phyloP scores from a whole-genome alignment of 1,140 invertebrate species.

The Pissodes strobi region DNA sequence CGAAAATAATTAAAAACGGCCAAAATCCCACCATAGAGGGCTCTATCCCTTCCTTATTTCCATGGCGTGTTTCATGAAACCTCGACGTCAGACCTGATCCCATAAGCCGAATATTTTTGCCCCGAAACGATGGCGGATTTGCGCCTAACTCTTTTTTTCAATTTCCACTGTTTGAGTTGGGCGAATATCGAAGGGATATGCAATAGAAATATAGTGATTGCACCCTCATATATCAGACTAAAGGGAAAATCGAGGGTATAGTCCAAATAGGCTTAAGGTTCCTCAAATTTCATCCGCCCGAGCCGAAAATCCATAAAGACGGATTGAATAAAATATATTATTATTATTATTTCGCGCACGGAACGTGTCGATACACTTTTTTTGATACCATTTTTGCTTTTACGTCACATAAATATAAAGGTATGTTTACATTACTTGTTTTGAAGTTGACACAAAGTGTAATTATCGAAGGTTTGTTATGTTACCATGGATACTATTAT shows the following conservation, averaged over 20 bases:
- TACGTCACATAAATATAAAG: too few relatives aligned
- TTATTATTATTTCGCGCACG: too few relatives aligned
- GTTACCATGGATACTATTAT: too few relatives aligned
- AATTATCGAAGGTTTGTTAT: too few relatives aligned
- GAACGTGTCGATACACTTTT: too few relatives aligned
- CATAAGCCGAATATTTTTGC: constrained; percentile 21
- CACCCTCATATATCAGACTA: constrained; percentile 17
- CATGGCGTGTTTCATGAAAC: too few relatives aligned
- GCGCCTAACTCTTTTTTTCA: constrained; percentile 20
- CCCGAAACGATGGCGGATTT: constrained; percentile 15
- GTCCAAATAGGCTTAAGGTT: constrained; percentile 15
- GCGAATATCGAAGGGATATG: constrained; percentile 10
- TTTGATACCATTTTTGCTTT: too few relatives aligned
- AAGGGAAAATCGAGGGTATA: background rate
- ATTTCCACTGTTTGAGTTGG: constrained; percentile 13
- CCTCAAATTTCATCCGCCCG: constrained; percentile 10
- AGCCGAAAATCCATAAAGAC: constrained; percentile 6
- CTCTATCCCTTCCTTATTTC: too few relatives aligned
- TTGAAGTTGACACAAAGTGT: too few relatives aligned
- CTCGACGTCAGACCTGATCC: constrained; percentile 7
- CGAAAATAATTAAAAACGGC: too few relatives aligned
- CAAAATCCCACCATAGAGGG: too few relatives aligned
- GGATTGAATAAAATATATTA: constrained; percentile 25
- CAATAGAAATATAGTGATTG: constrained; percentile 24
- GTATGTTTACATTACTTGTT: too few relatives aligned